A percentile compares a stretch with the other conserved stretches of the same genome.
These are phyloP conservation scores for Pongo pygmaeus DNA, from an alignment of 2,113 vertebrate species.

Conservation along the genomic window DNA sequence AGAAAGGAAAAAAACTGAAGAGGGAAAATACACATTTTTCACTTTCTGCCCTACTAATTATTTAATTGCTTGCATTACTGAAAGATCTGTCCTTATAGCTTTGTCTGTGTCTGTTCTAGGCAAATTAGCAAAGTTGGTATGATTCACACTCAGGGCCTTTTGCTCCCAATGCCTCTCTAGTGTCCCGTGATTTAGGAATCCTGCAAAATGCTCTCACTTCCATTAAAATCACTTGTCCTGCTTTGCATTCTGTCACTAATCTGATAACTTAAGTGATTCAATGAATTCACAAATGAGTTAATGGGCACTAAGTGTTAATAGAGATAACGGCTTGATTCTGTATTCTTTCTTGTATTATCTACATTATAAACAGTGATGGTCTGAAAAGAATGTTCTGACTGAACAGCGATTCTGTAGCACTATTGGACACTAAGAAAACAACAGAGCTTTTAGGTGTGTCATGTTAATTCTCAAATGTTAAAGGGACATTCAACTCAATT, in stretches of 20 bases:
- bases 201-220: background rate
- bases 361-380: background rate
- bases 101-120: background rate
- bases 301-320: background rate
- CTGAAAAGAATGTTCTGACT: background rate
- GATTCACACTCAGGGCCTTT: background rate
- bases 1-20: background rate
- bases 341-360: background rate
- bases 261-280: background rate
- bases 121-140: background rate
- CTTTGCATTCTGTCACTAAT: constrained; percentile 6
- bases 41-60: background rate
- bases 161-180: background rate
- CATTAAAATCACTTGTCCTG: background rate
- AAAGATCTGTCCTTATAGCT: background rate
- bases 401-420: background rate
- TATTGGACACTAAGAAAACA: background rate
- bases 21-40: background rate
- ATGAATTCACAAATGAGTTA: constrained; percentile 16
- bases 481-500: background rate
- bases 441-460: background rate
- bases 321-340: background rate
- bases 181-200: background rate
- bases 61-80: background rate
- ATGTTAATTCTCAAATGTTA: background rate